A percentile compares a stretch with the other conserved stretches of the same genome.
Evolutionary conservation across 2,113 vertebrate genomes (phyloP).

Genomic region (Meleagris gallopavo): DNA sequence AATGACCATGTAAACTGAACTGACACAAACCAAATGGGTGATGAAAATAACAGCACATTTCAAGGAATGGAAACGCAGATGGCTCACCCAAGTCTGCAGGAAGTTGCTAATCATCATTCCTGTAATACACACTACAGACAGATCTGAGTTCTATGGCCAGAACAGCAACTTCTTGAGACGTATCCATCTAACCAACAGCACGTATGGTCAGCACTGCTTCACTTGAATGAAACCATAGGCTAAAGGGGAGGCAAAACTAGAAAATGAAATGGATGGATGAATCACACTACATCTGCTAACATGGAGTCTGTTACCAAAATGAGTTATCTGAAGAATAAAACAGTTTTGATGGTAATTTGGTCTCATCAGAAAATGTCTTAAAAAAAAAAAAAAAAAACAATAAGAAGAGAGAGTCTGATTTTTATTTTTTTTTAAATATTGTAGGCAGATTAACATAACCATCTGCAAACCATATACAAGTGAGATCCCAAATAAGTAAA

Average conservation of each 20-base stretch:
- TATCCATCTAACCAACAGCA: neutral
- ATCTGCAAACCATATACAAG: neutral
- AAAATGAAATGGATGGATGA: neutral
- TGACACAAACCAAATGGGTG: conserved; percentile 68
- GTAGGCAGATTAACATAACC: neutral
- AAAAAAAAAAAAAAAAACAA: too few relatives aligned
- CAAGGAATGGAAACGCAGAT: conserved; percentile 58
- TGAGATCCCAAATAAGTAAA: neutral
- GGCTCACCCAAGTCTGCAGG: conserved; percentile 38
- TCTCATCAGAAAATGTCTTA: neutral
- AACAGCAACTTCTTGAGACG: neutral
- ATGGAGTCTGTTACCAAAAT: neutral
- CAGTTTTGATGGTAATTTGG: neutral
- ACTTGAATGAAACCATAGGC: neutral
- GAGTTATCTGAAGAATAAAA: neutral
- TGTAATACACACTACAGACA: conserved; percentile 4
- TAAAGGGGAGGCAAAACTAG: neutral
- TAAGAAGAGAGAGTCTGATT: neutral
- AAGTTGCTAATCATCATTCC: conserved; percentile 57
- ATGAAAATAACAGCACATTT: conserved; percentile 66
- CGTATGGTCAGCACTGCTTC: neutral
- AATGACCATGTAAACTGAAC: conserved; percentile 63
- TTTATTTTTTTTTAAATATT: neutral
- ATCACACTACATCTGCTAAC: neutral
- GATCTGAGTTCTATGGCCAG: neutral